Evolutionary conservation across 1,140 invertebrate species (phyloP).

Genomic region (Eciton burchellii): DNA sequence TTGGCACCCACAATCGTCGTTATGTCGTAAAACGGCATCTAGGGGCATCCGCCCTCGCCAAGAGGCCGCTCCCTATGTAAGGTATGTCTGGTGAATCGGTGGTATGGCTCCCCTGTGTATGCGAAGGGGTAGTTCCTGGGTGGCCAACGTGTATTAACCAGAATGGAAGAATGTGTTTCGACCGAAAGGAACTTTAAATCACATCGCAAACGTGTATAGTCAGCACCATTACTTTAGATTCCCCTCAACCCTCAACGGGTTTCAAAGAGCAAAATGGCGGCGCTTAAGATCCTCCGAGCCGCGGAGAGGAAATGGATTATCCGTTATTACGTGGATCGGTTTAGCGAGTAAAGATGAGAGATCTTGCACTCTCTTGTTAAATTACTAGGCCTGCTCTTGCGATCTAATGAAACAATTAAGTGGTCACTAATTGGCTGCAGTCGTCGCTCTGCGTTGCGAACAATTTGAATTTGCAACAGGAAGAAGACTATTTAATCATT

Average conservation of each 20-base stretch:
- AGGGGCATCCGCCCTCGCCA: constrained; percentile 15
- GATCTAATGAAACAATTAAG: constrained; percentile 16
- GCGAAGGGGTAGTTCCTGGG: constrained; percentile 23
- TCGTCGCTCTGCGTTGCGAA: background rate
- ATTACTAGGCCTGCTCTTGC: background rate
- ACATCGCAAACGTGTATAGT: constrained; percentile 51
- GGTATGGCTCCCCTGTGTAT: constrained; percentile 50
- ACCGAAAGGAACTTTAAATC: constrained; percentile 54
- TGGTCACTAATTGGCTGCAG: constrained; percentile 4
- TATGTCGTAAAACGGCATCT: constrained; percentile 49
- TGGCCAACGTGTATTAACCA: constrained; percentile 32
- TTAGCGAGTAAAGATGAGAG: background rate
- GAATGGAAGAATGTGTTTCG: constrained; percentile 56
- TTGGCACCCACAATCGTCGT: constrained; percentile 44
- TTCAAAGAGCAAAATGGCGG: background rate
- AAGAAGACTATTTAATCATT: constrained; percentile 30
- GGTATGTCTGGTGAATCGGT: constrained; percentile 53
- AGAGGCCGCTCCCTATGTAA: constrained; percentile 6
- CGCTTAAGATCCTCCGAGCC: background rate
- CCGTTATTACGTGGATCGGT: background rate
- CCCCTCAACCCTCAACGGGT: constrained; percentile 15
- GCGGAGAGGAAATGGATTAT: constrained; percentile 6
- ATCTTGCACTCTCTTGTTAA: background rate
- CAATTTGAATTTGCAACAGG: background rate
- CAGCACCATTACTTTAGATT: constrained; percentile 45